phyloP scores from a whole-genome alignment of 2,888 invertebrate genomes.

The Dermolepida albohirtum region DNA sequence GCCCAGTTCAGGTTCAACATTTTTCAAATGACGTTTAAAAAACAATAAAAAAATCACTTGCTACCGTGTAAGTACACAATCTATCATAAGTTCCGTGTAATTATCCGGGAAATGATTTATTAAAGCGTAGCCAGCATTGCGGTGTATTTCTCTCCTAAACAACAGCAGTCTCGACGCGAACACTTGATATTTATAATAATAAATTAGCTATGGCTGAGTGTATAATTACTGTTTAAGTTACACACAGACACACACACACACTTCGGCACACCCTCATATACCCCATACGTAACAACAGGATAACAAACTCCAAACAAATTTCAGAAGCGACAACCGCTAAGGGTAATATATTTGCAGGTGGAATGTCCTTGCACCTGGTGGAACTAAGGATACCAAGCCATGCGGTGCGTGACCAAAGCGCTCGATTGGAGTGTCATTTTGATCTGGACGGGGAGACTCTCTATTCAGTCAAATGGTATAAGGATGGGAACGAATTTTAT shows the following conservation, averaged over 20 bases:
- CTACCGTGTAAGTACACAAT: conserved; percentile 18
- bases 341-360: conserved; percentile 58
- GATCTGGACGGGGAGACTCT: conserved; percentile 84
- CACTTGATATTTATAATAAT: conserved; percentile 37
- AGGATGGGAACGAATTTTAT: conserved; percentile 90
- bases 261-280: not conserved
- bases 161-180: conserved; percentile 8
- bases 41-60: conserved; percentile 1
- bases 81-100: conserved; percentile 35
- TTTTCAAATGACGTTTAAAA: too few species aligned
- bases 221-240: conserved; percentile 12
- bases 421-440: conserved; percentile 84
- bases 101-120: conserved; percentile 28
- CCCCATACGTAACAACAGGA: too few species aligned
- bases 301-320: not conserved
- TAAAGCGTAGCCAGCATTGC: conserved; percentile 8
- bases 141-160: not conserved
- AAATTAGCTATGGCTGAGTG: conserved; percentile 29
- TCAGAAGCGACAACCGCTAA: too few species aligned
- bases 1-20: too few species aligned
- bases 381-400: conserved; percentile 86
- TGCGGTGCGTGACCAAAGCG: conserved; percentile 82
- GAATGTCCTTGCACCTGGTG: conserved; percentile 72
- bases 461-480: conserved; percentile 94
- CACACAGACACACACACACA: conserved; percentile 10